phyloP scores from a whole-genome alignment of 2,797 vertebrate species.

The Cuniculus paca region DNA sequence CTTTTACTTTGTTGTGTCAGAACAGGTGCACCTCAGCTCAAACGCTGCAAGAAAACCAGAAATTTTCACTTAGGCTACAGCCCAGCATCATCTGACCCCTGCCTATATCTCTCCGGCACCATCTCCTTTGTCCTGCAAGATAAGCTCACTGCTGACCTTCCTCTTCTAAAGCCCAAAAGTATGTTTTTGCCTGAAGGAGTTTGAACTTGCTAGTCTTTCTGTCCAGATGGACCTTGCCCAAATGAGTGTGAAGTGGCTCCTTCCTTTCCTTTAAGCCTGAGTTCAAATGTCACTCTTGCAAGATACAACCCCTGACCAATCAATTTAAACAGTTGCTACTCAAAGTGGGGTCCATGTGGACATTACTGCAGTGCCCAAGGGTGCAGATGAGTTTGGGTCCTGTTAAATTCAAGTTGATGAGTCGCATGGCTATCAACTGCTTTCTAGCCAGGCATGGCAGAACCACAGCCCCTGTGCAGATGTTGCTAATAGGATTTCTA shows the following conservation, averaged over 20 bases:
- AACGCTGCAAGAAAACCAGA: not conserved
- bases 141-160: not conserved
- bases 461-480: not conserved
- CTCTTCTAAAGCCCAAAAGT: not conserved
- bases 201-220: not conserved
- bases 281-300: not conserved
- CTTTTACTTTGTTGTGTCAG: not conserved
- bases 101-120: not conserved
- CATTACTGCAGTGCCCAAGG: not conserved
- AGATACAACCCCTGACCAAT: not conserved
- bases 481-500: not conserved
- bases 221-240: not conserved
- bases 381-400: not conserved
- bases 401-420: not conserved
- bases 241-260: no score
- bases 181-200: not conserved
- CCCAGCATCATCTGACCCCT: not conserved
- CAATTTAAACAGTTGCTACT: not conserved
- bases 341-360: not conserved
- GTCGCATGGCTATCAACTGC: no score
- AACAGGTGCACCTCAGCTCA: not conserved
- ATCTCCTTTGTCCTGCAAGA: not conserved
- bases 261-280: not conserved
- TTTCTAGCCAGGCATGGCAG: no score
- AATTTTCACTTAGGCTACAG: not conserved